Conservation (phyloP, 2,888 invertebrate species). For the Disparrhopalites patrizii region DNA sequence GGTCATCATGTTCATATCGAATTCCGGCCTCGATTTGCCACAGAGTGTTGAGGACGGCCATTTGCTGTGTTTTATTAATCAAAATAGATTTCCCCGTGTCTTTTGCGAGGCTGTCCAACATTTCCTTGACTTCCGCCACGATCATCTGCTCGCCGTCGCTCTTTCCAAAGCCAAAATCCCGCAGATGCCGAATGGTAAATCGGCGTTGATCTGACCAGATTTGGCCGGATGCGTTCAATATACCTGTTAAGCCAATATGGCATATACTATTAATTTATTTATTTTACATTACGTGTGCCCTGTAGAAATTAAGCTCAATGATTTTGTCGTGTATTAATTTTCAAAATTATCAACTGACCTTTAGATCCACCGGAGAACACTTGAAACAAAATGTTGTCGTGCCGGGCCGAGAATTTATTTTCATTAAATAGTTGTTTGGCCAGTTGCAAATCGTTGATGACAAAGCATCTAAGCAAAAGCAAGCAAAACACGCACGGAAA, state of each 20-base stretch:
- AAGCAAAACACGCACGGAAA: no score
- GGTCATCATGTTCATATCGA: slow-evolving; percentile 3
- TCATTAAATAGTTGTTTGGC: slow-evolving; percentile 12
- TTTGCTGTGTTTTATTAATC: background rate
- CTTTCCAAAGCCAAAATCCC: slow-evolving; percentile 11
- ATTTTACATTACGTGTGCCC: no score
- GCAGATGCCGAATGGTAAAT: background rate
- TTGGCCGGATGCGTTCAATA: background rate
- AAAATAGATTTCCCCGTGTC: background rate
- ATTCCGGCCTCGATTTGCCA: background rate
- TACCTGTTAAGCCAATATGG: no score
- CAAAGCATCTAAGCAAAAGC: no score
- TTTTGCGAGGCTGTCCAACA: background rate
- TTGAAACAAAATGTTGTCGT: background rate
- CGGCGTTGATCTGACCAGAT: background rate
- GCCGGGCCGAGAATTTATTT: background rate
- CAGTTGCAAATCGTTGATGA: slow-evolving; percentile 15
- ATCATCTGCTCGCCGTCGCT: background rate
- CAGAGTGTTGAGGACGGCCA: background rate
- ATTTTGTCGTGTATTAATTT: no score
- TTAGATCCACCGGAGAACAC: background rate
- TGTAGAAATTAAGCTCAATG: no score
- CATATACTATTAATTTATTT: no score
- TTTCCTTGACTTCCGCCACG: background rate
- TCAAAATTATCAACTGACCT: no score